Base-by-base conservation (phyloP, 2,797 vertebrate genomes). In the Nothura maculosa region DNA sequence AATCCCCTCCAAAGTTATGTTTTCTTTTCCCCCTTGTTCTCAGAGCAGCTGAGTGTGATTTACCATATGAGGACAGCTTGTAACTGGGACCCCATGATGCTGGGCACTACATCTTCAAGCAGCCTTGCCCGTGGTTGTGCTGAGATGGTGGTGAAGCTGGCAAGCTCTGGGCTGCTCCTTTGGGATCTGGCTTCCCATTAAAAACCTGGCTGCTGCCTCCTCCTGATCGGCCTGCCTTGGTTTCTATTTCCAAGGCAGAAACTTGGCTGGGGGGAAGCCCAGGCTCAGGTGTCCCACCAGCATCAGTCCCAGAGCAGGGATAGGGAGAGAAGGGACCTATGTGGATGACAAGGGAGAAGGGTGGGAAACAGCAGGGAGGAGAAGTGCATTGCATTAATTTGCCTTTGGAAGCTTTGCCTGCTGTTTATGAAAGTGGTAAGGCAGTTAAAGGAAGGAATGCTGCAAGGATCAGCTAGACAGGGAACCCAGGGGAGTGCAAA, bases 391-490 rank as follows among this genome's bases (percentile, higher is more conserved):
- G 70, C 90, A 87, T 91, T 82, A 90, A 72, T 90, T 82, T 96
- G 50, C 50, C 18, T 43, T 58, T 66, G 58, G 42, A 47, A 92
- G 14, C 72, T 82, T 86, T 87, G 17, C n/a, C 45, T 8, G 9
- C 12, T 61, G 52, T 79, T 92, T 69, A 72, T n/a, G 68, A 68
- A 87, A 60, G 64, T 0, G 2, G 18, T 80, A 70, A 76, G 12
- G 48, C 54, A 67, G 62, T 77, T 77, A 76, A 74, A 92, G 63
- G 72, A 88, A 97, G 90, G 57, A 94, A 94, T 83, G 76, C 43
- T 91, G 61, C 11, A 61, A 54, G 28, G n/a, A 93, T 96, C 78
- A 86, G 69, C 81, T 75, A 75, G 81, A 54, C 58, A 85, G 75
- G 18, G 74, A 81, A 32, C 30, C 38, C 4, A 43, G 27, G 76